phyloP scores from a whole-genome alignment of 2,888 invertebrate species.

The Ophion ventricosus region DNA sequence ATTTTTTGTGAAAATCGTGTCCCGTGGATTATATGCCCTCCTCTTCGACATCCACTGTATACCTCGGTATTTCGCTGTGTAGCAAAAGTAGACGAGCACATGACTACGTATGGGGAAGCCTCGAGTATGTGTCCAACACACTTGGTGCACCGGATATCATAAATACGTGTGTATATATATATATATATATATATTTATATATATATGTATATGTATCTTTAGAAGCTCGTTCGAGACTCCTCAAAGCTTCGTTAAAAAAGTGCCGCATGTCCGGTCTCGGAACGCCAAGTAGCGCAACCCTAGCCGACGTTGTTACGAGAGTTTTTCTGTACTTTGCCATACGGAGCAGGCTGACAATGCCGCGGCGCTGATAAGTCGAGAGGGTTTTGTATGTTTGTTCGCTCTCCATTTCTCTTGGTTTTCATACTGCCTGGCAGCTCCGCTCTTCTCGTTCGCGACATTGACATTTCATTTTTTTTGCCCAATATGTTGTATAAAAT shows the following conservation, averaged over 20 bases:
- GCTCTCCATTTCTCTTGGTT: not conserved
- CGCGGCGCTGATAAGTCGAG: not conserved
- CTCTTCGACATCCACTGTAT: not conserved
- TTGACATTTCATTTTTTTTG: too few species aligned
- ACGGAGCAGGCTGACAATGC: slow-evolving; percentile 19
- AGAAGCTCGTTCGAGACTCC: slow-evolving; percentile 29
- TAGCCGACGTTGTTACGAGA: not conserved
- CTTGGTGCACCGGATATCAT: too few species aligned
- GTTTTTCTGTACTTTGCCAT: not conserved
- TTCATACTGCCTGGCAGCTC: not conserved
- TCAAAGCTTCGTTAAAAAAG: slow-evolving; percentile 39
- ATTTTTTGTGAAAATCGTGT: not conserved
- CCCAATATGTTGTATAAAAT: too few species aligned
- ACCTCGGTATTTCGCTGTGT: not conserved
- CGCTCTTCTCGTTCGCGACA: not conserved
- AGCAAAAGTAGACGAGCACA: not conserved
- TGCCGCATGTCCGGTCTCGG: not conserved
- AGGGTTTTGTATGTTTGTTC: not conserved
- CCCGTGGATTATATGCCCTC: not conserved
- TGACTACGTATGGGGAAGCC: not conserved
- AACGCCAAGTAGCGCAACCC: not conserved
- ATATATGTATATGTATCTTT: slow-evolving; percentile 3
- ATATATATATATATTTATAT: too few species aligned
- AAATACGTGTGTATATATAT: not conserved
- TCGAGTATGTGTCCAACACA: too few species aligned